Percentiles rank a stretch among this genome's conserved stretches.
Conservation (phyloP, 2,888 invertebrate genomes). For the Willowsia nigromaculata region DNA sequence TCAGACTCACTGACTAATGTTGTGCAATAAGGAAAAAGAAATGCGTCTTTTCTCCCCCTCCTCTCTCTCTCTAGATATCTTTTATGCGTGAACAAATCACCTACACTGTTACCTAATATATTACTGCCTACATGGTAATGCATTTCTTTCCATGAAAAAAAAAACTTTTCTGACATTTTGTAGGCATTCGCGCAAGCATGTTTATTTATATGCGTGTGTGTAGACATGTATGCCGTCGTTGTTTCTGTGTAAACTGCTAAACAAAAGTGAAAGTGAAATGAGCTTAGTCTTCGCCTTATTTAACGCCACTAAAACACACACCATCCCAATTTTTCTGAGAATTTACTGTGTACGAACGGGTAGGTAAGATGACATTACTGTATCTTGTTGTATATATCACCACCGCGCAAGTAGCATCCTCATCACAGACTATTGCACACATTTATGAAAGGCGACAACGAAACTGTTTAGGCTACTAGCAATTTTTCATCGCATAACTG, state of each 20-base stretch:
- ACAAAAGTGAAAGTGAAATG: slow-evolving; percentile 40
- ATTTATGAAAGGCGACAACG: slow-evolving; percentile 53
- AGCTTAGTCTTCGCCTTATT: slow-evolving; percentile 23
- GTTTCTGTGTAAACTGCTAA: slow-evolving; percentile 19
- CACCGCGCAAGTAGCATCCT: not conserved
- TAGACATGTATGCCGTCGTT: not conserved
- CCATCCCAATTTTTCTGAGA: not conserved
- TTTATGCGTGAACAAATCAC: slow-evolving; percentile 74
- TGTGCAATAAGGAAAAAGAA: slow-evolving; percentile 67
- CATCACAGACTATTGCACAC: slow-evolving; percentile 15
- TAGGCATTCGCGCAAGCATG: not conserved
- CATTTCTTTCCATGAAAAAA: slow-evolving; percentile 26
- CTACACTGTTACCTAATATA: slow-evolving; percentile 68
- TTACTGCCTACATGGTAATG: slow-evolving; percentile 62
- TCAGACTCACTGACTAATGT: slow-evolving; percentile 65
- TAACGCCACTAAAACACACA: not conserved
- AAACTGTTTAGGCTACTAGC: slow-evolving; percentile 54
- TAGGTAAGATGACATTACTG: slow-evolving; percentile 14
- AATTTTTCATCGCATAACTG: slow-evolving; percentile 68
- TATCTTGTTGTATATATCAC: not conserved
- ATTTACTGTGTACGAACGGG: not conserved
- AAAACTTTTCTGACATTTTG: slow-evolving; percentile 17
- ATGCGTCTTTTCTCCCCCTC: slow-evolving; percentile 54
- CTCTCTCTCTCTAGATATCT: slow-evolving; percentile 44
- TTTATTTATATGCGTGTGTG: not conserved